A percentile compares a stretch with the other conserved stretches of the same genome.
phyloP scores from a whole-genome alignment of 2,797 vertebrate genomes.

The Anomalospiza imberbis region DNA sequence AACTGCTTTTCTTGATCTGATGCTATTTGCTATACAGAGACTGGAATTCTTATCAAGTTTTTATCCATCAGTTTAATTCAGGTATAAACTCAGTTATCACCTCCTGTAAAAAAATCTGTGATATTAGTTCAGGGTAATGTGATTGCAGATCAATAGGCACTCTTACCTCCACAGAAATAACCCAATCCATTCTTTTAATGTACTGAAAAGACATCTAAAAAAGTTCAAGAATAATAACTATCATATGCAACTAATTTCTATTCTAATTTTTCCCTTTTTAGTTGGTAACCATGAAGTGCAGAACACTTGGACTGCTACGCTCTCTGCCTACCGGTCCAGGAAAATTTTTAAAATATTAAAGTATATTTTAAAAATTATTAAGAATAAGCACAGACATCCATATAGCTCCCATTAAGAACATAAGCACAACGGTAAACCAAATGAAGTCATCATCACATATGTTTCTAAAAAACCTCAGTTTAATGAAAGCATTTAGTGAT shows the following conservation, averaged over 20 bases:
- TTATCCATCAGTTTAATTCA: constrained; percentile 31
- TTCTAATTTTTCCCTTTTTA: not conserved
- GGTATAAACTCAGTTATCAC: constrained; percentile 22
- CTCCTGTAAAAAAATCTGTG: constrained; percentile 25
- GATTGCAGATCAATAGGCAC: not conserved
- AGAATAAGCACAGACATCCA: not conserved
- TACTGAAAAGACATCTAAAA: not conserved
- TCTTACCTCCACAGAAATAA: constrained; percentile 22
- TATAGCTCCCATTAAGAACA: not conserved
- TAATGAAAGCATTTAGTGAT: not conserved
- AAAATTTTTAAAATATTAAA: not conserved
- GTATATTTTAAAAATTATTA: not conserved
- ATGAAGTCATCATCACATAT: not conserved
- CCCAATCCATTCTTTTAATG: not conserved
- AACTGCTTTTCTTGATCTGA: constrained; percentile 1
- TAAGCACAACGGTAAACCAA: not conserved
- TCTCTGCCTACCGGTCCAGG: not conserved
- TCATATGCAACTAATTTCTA: not conserved
- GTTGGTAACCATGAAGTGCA: not conserved
- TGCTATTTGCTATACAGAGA: not conserved
- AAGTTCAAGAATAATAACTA: not conserved
- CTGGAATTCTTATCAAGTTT: constrained; percentile 14
- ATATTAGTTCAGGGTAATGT: constrained; percentile 7
- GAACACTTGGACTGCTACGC: not conserved
- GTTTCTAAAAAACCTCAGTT: not conserved